Percentiles rank a stretch among this genome's conserved stretches.
Conservation (phyloP, 2,113 vertebrate genomes). For the Mirza zaza region DNA sequence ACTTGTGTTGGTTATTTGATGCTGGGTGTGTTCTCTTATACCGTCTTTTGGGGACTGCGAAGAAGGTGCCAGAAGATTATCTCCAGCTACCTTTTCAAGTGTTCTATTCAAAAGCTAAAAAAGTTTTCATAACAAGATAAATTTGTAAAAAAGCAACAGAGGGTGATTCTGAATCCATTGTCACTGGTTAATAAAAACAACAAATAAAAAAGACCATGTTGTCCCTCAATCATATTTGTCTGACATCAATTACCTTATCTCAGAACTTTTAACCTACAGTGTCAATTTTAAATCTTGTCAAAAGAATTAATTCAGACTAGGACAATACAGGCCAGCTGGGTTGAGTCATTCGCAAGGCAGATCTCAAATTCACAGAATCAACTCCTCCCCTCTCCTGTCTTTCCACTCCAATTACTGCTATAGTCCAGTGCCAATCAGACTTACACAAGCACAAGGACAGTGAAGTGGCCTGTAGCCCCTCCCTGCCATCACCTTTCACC, state of each 20-base stretch:
- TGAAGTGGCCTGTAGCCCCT: neutral
- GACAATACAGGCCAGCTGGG: neutral
- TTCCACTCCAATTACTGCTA: neutral
- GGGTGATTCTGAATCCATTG: slow-evolving; percentile 32
- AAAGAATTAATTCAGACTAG: slow-evolving; percentile 45
- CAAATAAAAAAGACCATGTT: slow-evolving; percentile 15
- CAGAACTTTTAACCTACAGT: neutral
- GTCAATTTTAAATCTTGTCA: slow-evolving; percentile 39
- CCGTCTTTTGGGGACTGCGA: neutral
- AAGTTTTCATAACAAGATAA: neutral
- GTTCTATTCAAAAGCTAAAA: neutral
- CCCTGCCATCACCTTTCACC: neutral
- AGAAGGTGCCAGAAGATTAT: slow-evolving; percentile 21
- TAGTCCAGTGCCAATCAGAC: neutral
- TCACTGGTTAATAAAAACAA: slow-evolving; percentile 49
- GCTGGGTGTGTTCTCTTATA: neutral
- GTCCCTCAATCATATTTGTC: neutral
- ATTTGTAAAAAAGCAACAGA: neutral
- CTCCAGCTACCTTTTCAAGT: slow-evolving; percentile 13
- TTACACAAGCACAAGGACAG: neutral
- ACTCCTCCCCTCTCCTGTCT: neutral
- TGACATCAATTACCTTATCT: slow-evolving; percentile 18
- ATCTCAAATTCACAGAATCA: neutral
- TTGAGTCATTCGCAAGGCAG: slow-evolving; percentile 16
- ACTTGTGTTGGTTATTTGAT: slow-evolving; percentile 44